Conservation (phyloP, 2,797 vertebrate genomes). For the Pteronotus mesoamericanus region DNA sequence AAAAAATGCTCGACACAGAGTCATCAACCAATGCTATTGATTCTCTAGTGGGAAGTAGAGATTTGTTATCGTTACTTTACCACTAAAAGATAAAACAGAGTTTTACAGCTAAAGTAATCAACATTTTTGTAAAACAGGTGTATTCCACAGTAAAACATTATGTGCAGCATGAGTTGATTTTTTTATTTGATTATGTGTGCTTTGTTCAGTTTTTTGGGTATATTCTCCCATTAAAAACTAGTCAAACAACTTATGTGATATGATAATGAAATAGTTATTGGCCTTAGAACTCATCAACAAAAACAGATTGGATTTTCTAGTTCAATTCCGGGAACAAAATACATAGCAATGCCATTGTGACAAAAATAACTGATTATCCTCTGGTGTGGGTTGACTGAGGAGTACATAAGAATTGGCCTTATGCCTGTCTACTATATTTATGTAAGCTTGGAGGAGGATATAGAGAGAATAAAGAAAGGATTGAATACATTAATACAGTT, state of each 20-base stretch:
- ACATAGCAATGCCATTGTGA: background rate
- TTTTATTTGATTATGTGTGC: background rate
- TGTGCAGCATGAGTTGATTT: background rate
- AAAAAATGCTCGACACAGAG: background rate
- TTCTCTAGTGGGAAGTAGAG: background rate
- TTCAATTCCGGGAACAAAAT: slow-evolving; percentile 22
- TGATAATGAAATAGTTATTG: background rate
- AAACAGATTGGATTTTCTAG: background rate
- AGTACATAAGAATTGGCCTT: background rate
- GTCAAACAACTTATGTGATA: background rate
- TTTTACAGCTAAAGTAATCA: background rate
- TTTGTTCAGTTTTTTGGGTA: background rate
- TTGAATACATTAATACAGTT: background rate
- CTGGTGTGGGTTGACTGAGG: background rate
- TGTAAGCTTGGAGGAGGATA: background rate
- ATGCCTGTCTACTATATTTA: background rate
- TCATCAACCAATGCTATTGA: background rate
- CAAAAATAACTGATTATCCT: background rate
- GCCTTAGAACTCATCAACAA: background rate
- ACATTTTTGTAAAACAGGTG: background rate
- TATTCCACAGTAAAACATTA: background rate
- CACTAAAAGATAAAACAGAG: slow-evolving; percentile 18
- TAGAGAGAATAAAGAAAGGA: background rate
- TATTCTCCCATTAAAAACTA: background rate
- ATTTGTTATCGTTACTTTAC: background rate